A percentile compares a stretch with the other conserved stretches of the same genome.
phyloP scores from a whole-genome alignment of 2,888 invertebrate genomes.

The Cryptocephalus primarius region DNA sequence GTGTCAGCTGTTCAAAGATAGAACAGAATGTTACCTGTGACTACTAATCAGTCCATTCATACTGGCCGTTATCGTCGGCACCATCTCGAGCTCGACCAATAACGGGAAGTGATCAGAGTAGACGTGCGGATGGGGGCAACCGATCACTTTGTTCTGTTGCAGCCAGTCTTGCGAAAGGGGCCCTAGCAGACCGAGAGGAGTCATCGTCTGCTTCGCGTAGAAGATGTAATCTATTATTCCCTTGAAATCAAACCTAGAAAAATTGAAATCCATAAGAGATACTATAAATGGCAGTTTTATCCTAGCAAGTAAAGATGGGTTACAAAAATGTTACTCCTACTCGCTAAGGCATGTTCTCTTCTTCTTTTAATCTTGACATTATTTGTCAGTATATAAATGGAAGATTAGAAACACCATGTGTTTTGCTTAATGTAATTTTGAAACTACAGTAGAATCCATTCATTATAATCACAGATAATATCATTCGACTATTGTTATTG shows the following conservation, averaged over 20 bases:
- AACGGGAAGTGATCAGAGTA: slow-evolving; percentile 94
- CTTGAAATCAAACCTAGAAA: slow-evolving; percentile 91
- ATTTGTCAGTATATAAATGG: too few species aligned
- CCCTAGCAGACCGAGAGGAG: slow-evolving; percentile 87
- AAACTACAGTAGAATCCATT: too few species aligned
- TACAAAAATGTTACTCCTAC: too few species aligned
- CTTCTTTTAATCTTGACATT: too few species aligned
- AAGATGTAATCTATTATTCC: slow-evolving; percentile 99
- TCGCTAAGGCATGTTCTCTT: too few species aligned
- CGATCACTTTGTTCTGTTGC: slow-evolving; percentile 91
- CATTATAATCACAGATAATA: too few species aligned
- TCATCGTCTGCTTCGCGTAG: slow-evolving; percentile 92
- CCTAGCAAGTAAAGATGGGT: too few species aligned
- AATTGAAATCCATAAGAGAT: background rate
- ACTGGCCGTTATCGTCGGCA: slow-evolving; percentile 54
- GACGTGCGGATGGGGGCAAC: slow-evolving; percentile 95
- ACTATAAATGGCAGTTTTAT: too few species aligned
- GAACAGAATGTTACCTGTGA: slow-evolving; percentile 53
- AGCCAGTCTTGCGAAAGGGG: slow-evolving; percentile 90
- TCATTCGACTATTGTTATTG: too few species aligned
- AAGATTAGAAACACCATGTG: too few species aligned
- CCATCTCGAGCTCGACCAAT: slow-evolving; percentile 83
- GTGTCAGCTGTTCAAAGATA: background rate
- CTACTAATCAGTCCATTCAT: slow-evolving; percentile 67
- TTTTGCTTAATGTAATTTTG: too few species aligned